A percentile compares a stretch with the other conserved stretches of the same genome.
phyloP scores from a whole-genome alignment of 1,140 invertebrate species.

The Penaeus chinensis region DNA sequence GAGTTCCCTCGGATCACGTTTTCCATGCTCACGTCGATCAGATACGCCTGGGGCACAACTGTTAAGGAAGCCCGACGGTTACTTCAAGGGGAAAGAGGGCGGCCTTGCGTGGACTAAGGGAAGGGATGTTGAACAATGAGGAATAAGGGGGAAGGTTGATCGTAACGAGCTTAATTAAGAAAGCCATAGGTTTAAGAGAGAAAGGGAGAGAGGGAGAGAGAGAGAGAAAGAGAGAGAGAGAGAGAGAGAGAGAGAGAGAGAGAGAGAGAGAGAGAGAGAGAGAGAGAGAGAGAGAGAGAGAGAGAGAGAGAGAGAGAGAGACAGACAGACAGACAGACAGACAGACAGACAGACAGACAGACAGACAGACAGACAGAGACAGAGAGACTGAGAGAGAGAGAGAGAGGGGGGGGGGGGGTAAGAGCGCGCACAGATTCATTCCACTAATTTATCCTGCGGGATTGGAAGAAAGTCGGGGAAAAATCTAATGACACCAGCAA shows the following conservation, averaged over 20 bases:
- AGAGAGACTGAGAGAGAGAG: background rate
- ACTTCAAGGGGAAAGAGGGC: background rate
- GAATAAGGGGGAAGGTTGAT: background rate
- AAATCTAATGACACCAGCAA: background rate
- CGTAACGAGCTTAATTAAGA: too few relatives aligned
- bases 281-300: background rate
- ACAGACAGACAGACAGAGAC: background rate
- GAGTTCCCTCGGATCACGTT: constrained; percentile 70
- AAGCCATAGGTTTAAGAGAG: background rate
- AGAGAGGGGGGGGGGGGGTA: background rate
- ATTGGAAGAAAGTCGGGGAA: background rate
- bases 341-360: background rate
- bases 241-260: background rate
- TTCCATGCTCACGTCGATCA: constrained; percentile 68
- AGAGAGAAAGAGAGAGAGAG: background rate
- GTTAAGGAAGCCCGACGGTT: constrained; percentile 24
- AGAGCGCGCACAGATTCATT: too few relatives aligned
- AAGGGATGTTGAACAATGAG: background rate
- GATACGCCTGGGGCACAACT: constrained; percentile 69
- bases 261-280: too few relatives aligned
- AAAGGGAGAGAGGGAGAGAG: background rate
- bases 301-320: background rate
- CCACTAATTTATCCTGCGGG: too few relatives aligned
- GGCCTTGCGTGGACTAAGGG: background rate
- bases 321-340: background rate